Percentiles rank a stretch among this genome's conserved stretches.
Evolutionary conservation across 2,888 invertebrate species (phyloP).

Genomic region (Campoletis raptor): DNA sequence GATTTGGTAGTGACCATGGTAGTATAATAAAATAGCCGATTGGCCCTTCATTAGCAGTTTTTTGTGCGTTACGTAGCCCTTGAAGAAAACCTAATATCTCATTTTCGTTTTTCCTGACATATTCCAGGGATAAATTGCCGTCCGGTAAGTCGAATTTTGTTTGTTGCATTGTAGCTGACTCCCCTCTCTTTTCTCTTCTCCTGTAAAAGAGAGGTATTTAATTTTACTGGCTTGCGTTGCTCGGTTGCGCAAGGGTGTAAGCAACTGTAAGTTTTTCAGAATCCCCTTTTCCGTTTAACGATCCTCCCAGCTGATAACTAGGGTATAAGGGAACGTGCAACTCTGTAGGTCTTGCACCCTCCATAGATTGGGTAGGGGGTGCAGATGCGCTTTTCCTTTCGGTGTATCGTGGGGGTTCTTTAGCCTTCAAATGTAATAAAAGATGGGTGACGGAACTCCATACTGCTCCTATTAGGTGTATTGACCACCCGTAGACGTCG

Average conservation of each 20-base stretch:
- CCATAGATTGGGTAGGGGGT: neutral
- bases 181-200: no score
- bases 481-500: no score
- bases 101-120: neutral
- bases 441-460: no score
- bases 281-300: neutral
- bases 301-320: neutral
- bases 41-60: neutral
- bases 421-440: no score
- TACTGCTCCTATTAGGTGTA: no score
- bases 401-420: no score
- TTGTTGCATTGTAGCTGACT: neutral
- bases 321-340: neutral
- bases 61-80: neutral
- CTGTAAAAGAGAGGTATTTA: neutral
- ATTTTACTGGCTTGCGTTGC: no score
- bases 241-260: conserved; percentile 9
- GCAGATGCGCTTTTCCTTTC: no score
- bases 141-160: neutral
- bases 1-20: conserved; percentile 13
- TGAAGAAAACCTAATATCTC: neutral
- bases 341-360: neutral
- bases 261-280: neutral
- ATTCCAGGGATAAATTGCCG: neutral
- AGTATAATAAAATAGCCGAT: conserved; percentile 9